These are phyloP conservation scores for Phlogophora meticulosa DNA, from an alignment of 2,888 invertebrate species.

Conservation along the genomic window DNA sequence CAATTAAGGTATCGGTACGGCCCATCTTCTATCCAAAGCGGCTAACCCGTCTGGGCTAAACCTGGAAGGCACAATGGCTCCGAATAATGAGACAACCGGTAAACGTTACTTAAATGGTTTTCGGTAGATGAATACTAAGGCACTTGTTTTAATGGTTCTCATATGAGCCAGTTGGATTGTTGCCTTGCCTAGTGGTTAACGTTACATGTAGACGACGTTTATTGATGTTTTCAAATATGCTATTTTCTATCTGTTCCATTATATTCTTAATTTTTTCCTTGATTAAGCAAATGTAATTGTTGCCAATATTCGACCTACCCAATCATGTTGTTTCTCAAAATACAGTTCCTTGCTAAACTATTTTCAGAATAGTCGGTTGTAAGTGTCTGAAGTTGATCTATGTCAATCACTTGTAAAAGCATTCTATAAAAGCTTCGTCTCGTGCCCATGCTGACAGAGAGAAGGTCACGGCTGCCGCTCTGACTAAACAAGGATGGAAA, in stretches of 20 bases:
- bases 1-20: slow-evolving; percentile 89
- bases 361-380: slow-evolving; percentile 7
- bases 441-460: slow-evolving; percentile 21
- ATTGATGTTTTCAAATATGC: not conserved
- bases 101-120: slow-evolving; percentile 79
- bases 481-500: slow-evolving; percentile 28
- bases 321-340: not conserved
- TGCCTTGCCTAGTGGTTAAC: slow-evolving; percentile 35
- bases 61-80: slow-evolving; percentile 86
- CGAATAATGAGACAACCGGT: slow-evolving; percentile 86
- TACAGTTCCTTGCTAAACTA: not conserved
- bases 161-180: slow-evolving; percentile 64
- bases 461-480: slow-evolving; percentile 21
- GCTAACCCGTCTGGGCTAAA: slow-evolving; percentile 72
- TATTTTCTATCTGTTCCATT: too few relatives aligned
- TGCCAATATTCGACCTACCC: not conserved
- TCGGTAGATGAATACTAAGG: slow-evolving; percentile 77
- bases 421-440: slow-evolving; percentile 1
- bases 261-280: not conserved
- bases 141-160: slow-evolving; percentile 71
- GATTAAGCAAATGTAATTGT: not conserved
- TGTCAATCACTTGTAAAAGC: slow-evolving; percentile 18
- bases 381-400: slow-evolving; percentile 4
- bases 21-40: slow-evolving; percentile 86
- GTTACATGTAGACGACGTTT: slow-evolving; percentile 10